Evolutionary conservation across 1,140 invertebrate genomes (phyloP), one percentile per base, ranked within the genome.

Genomic region (Lysiphlebus fabarum): DNA sequence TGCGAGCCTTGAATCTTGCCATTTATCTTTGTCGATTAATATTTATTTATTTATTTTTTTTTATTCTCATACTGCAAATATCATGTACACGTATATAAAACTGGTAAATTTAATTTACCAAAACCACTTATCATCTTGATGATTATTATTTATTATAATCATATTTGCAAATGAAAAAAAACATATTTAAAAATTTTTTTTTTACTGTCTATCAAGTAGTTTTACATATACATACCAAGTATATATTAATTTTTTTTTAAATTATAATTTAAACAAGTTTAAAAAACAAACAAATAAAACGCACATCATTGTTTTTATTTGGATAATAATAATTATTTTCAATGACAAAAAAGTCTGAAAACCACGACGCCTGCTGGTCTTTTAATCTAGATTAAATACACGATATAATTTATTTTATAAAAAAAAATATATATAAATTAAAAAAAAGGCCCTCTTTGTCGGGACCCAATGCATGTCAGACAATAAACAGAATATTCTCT

Each of bases 351-450:
- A 33, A 14, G 12, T 26, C 47, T 48, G 17, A n/a, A 58, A 58
- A 42, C 41, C 41, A 33, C 53, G 43, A 55, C 41, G 56, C 51
- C 37, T 38, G 41, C 10, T 26, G 40, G 38, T 48, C 58, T 57
- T 67, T 71, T 74, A 75, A 73, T 74, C 69, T 71, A 63, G 58
- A 64, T 68, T 68, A 72, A 74, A 75, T 72, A 74, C 26, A 33
- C 61, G 55, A 56, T 61, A 54, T 47, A 33, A 14, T 11, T 61
- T 12, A 65, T 65, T 59, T 64, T 37, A 54, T 26, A 17, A 36
- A 47, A 37, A 9, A 12, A 40, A 53, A 34, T 34, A 34, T 41
- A 41, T 14, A 38, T 34, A 40, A 41, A 45, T 48, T 8, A 68
- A 59, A 49, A 33, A 49, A 68, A 71, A 61, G 62, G 63, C 50